Base-by-base conservation (phyloP, 2,797 vertebrate genomes). In the Phataginus tricuspis region DNA sequence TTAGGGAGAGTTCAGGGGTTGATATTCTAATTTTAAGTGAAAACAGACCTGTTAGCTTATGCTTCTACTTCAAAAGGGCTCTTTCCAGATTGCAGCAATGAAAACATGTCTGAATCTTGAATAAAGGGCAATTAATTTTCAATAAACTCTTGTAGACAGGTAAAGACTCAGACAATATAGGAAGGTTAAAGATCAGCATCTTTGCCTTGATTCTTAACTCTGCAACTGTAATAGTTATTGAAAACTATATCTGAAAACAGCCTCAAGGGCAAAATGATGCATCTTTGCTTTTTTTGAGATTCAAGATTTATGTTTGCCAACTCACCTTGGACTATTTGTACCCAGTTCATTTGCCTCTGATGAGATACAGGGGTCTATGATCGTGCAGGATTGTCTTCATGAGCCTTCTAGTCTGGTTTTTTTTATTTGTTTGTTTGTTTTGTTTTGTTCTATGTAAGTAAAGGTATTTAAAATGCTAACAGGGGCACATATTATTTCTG, bases 21-120 rank as follows among this genome's bases (percentile, higher is more conserved):
- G 90, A 86, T 45, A 55, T 92, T 92, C 39, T 92, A 88, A 75
- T 94, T 37, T 95, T 95, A 91, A 91, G 74, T 45, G 34, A 86
- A 86, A 96, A 69, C 39, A 97, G 84, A 71, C 19, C 63, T 91
- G 53, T 69, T 88, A 71, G 37, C 34, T 19, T 75, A 15, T n/a
- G 57, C 72, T 83, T 86, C 63, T 66, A 16, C 72, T 92, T 94
- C 34, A 59, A 90, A 91, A 88, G 27, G 80, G 42, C 61, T 42
- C 78, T 72, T 78, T 85, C 66, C 42, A 92, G 34, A 86, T 86
- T 82, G 39, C 25, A 77, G 79, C 66, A 86, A 75, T 71, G 90
- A 96, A 94, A 96, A 45, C 86, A 72, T 84, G 74, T 78, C 86
- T 71, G 37, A 49, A 53, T 86, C 14, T 66, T 80, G 80, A 96